Percentiles rank a stretch among this genome's conserved stretches.
These are phyloP conservation scores for Gymnocephalus cernua DNA, from an alignment of 2,113 vertebrate species.

Conservation along the genomic window DNA sequence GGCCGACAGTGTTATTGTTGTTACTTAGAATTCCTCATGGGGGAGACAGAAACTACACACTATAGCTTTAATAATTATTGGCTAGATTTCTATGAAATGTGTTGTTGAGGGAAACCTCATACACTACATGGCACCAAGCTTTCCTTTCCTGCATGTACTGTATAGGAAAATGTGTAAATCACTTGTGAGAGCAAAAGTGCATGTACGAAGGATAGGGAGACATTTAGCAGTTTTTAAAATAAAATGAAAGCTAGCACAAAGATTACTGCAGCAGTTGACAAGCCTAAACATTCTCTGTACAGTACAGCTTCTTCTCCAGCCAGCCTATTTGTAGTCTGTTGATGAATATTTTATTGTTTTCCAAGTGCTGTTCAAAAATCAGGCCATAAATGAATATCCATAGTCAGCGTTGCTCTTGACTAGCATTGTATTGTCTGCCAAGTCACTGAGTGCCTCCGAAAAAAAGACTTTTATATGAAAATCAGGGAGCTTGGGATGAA, in stretches of 20 bases:
- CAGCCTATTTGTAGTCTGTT: slow-evolving; percentile 86
- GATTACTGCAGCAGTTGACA: slow-evolving; percentile 73
- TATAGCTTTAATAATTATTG: neutral
- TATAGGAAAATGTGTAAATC: neutral
- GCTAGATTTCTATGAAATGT: neutral
- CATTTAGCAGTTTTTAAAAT: neutral
- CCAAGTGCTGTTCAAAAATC: slow-evolving; percentile 72
- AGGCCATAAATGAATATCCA: slow-evolving; percentile 77
- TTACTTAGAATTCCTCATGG: too few relatives aligned
- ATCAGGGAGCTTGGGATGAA: slow-evolving; percentile 84
- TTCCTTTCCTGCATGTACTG: neutral
- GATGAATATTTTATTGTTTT: slow-evolving; percentile 85
- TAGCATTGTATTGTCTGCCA: slow-evolving; percentile 68
- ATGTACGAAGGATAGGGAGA: neutral
- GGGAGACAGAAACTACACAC: too few relatives aligned
- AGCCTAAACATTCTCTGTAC: slow-evolving; percentile 80
- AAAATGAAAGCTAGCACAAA: neutral
- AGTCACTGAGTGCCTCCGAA: slow-evolving; percentile 74
- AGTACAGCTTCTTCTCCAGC: slow-evolving; percentile 82
- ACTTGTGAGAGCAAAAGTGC: neutral
- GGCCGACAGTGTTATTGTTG: too few relatives aligned
- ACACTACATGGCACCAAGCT: neutral
- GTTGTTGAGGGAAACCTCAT: neutral
- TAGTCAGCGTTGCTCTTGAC: slow-evolving; percentile 64
- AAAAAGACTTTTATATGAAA: slow-evolving; percentile 87